Evolutionary conservation across 2,113 vertebrate species (phyloP).

Genomic region (Hymenochirus boettgeri): DNA sequence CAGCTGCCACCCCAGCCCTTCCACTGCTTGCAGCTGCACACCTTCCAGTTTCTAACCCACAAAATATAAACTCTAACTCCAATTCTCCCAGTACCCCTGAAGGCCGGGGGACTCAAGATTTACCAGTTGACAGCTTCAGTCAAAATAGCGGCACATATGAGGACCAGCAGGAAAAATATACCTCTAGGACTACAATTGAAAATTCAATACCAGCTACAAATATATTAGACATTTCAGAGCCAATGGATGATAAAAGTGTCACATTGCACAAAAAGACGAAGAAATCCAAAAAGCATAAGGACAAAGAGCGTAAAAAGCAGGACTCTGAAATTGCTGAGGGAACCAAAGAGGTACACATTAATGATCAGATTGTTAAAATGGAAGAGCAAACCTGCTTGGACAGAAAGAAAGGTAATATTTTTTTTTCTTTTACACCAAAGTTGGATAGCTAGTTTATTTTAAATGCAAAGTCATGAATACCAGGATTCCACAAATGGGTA

Average conservation of each 20-base stretch:
- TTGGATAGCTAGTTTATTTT: no score
- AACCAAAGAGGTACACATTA: slow-evolving; percentile 43
- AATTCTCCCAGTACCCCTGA: slow-evolving; percentile 81
- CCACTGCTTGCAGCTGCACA: slow-evolving; percentile 54
- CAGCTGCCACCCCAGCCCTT: slow-evolving; percentile 45
- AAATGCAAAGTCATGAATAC: no score
- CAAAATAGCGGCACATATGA: slow-evolving; percentile 63
- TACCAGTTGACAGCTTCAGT: slow-evolving; percentile 65
- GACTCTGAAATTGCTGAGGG: slow-evolving; percentile 29
- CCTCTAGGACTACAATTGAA: slow-evolving; percentile 58
- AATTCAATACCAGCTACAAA: slow-evolving; percentile 47
- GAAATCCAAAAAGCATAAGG: slow-evolving; percentile 80
- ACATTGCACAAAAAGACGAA: slow-evolving; percentile 66
- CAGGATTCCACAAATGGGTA: no score
- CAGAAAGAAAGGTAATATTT: slow-evolving; percentile 55
- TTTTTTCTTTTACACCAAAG: slow-evolving; percentile 5
- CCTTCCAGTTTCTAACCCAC: slow-evolving; percentile 61
- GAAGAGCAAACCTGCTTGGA: slow-evolving; percentile 32
- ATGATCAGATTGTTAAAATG: slow-evolving; percentile 45
- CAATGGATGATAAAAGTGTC: slow-evolving; percentile 38
- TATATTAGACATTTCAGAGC: slow-evolving; percentile 41
- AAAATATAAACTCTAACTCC: slow-evolving; percentile 70
- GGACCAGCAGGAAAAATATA: slow-evolving; percentile 68
- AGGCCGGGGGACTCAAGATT: slow-evolving; percentile 75
- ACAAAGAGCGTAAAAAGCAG: slow-evolving; percentile 62